Percentiles rank a stretch among this genome's conserved stretches.
Evolutionary conservation across 2,888 invertebrate species (phyloP).

Genomic region (Hemaris fuciformis): DNA sequence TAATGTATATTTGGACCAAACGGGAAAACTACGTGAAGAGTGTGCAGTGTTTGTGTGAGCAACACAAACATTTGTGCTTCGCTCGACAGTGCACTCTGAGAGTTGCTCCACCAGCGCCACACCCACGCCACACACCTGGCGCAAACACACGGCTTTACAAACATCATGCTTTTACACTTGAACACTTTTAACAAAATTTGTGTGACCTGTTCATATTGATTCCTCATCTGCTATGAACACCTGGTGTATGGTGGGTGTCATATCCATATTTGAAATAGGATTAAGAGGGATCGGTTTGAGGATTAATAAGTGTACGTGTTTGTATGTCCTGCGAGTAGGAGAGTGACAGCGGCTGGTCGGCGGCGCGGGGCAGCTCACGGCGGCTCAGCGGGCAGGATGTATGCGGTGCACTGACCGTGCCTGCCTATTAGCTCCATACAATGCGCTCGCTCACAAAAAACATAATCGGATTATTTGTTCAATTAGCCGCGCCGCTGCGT

Average conservation of each 20-base stretch:
- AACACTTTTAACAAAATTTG: too few relatives aligned
- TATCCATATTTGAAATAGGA: too few relatives aligned
- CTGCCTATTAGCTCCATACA: neutral
- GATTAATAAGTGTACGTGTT: too few relatives aligned
- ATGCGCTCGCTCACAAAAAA: conserved; percentile 20
- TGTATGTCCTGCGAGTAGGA: too few relatives aligned
- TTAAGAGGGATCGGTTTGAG: too few relatives aligned
- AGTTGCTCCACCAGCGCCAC: neutral
- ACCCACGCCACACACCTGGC: neutral
- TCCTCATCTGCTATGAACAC: too few relatives aligned
- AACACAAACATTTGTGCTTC: neutral
- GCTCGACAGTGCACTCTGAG: neutral
- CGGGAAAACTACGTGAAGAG: neutral
- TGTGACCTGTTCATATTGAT: too few relatives aligned
- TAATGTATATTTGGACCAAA: neutral
- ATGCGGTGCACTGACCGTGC: conserved; percentile 7
- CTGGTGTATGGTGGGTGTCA: too few relatives aligned
- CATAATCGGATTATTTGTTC: conserved; percentile 43
- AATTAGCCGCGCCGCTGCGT: conserved; percentile 24
- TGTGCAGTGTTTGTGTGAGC: neutral
- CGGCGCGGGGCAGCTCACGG: neutral
- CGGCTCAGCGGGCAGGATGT: neutral
- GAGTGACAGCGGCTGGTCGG: too few relatives aligned
- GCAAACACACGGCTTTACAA: too few relatives aligned
- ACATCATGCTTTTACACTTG: too few relatives aligned